phyloP scores from a whole-genome alignment of 2,888 invertebrate species.

The Opisthograptis luteolata region DNA sequence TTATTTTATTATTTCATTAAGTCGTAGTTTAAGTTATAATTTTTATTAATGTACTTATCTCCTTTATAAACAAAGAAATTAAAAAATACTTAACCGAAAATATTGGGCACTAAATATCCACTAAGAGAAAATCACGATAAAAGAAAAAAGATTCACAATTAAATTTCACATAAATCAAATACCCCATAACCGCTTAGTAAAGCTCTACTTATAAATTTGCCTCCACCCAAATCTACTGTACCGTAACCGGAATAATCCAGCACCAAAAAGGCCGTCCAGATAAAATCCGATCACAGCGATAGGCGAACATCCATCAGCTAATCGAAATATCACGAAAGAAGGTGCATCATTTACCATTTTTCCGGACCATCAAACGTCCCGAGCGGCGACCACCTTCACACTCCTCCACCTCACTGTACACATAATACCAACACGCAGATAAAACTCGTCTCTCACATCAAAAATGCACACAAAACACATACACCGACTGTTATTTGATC shows the following conservation, averaged over 20 bases:
- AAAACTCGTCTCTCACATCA: slow-evolving; percentile 48
- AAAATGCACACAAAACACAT: slow-evolving; percentile 57
- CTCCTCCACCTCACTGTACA: slow-evolving; percentile 60
- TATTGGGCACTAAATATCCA: no score
- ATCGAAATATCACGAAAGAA: slow-evolving; percentile 52
- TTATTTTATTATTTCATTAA: no score
- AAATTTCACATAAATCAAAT: neutral
- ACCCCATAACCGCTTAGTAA: no score
- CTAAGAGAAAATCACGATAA: no score
- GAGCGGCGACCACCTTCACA: slow-evolving; percentile 43
- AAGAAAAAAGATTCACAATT: neutral
- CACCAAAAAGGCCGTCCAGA: slow-evolving; percentile 30
- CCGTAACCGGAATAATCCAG: slow-evolving; percentile 8
- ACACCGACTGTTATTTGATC: slow-evolving; percentile 57
- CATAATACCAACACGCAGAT: slow-evolving; percentile 62
- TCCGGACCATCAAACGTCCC: slow-evolving; percentile 68
- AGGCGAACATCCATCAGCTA: slow-evolving; percentile 49
- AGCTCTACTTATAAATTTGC: neutral
- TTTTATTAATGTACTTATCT: no score
- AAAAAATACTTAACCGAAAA: no score
- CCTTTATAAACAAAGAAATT: no score
- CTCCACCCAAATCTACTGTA: slow-evolving; percentile 8
- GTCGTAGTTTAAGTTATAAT: no score
- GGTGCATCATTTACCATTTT: slow-evolving; percentile 74
- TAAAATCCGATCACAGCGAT: slow-evolving; percentile 43